Evolutionary conservation across 2,797 vertebrate species (phyloP).

Genomic region (Sebastolobus alascanus): DNA sequence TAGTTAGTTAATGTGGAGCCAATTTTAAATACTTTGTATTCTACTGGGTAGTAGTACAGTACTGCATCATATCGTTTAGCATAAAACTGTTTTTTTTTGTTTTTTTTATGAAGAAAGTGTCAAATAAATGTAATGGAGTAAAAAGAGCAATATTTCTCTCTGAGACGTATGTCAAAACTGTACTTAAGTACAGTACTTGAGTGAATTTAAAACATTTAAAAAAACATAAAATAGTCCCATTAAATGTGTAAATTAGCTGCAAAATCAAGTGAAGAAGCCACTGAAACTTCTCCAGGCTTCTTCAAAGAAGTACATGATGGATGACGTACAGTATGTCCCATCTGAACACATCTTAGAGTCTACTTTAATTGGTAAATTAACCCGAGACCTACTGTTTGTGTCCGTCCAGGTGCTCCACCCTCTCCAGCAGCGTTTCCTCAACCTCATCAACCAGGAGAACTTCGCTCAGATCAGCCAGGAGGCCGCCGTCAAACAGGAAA

Average conservation of each 20-base stretch:
- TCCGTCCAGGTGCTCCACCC: constrained; percentile 93
- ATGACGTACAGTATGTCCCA: neutral
- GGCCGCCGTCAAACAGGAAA: constrained; percentile 95
- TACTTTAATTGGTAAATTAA: neutral
- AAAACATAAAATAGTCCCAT: neutral
- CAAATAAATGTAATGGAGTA: too few species aligned
- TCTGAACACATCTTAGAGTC: too few species aligned
- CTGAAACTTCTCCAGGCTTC: neutral
- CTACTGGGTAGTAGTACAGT: too few species aligned
- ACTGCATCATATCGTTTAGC: too few species aligned
- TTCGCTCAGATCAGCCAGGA: constrained; percentile 98
- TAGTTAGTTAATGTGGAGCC: too few species aligned
- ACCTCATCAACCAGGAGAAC: constrained; percentile 99
- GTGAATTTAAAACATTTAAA: too few species aligned
- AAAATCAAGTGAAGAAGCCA: neutral
- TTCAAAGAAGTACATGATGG: neutral
- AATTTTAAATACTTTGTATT: too few species aligned
- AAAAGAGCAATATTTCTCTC: too few species aligned
- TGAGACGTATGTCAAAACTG: too few species aligned
- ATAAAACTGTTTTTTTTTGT: too few species aligned
- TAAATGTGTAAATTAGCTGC: neutral
- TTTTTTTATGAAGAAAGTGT: too few species aligned
- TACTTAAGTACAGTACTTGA: too few species aligned
- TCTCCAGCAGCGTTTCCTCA: constrained; percentile 96
- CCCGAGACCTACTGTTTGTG: neutral